Percentiles rank a stretch among this genome's conserved stretches.
These are phyloP conservation scores for Sesia apiformis DNA, from an alignment of 2,888 invertebrate species.

Conservation along the genomic window DNA sequence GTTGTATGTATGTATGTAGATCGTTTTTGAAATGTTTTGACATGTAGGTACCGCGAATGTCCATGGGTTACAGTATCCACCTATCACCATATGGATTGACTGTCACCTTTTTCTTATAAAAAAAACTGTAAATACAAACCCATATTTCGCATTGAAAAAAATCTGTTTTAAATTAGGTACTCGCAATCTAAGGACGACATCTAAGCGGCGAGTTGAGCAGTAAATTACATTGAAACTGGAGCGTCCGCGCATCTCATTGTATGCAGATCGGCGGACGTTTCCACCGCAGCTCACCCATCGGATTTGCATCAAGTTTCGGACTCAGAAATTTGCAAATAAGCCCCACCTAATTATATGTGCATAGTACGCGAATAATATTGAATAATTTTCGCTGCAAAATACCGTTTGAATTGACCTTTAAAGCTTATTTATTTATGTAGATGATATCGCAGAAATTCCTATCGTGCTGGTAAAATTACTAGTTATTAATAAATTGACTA, in stretches of 20 bases:
- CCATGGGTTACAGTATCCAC: too few relatives aligned
- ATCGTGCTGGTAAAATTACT: background rate
- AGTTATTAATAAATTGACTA: background rate
- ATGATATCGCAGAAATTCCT: background rate
- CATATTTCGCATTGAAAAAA: slow-evolving; percentile 2
- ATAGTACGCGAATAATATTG: background rate
- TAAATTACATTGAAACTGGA: slow-evolving; percentile 64
- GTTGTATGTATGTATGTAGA: too few relatives aligned
- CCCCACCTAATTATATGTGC: slow-evolving; percentile 16
- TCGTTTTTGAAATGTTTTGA: too few relatives aligned
- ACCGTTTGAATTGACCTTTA: background rate
- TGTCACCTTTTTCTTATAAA: too few relatives aligned
- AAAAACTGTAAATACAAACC: too few relatives aligned
- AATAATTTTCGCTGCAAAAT: too few relatives aligned
- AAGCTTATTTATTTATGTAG: background rate
- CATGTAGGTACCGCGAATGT: too few relatives aligned
- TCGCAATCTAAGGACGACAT: slow-evolving; percentile 61
- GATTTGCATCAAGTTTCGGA: slow-evolving; percentile 62
- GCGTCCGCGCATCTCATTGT: slow-evolving; percentile 53
- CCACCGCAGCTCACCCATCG: slow-evolving; percentile 16
- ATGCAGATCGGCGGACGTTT: slow-evolving; percentile 51
- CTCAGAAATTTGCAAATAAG: slow-evolving; percentile 48
- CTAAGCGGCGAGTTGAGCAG: slow-evolving; percentile 49
- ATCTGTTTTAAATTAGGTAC: slow-evolving; percentile 53
- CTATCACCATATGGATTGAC: too few relatives aligned